These are phyloP conservation scores for Sinocyclocheilus anophthalmus DNA, from an alignment of 2,113 vertebrate species.

Conservation along the genomic window DNA sequence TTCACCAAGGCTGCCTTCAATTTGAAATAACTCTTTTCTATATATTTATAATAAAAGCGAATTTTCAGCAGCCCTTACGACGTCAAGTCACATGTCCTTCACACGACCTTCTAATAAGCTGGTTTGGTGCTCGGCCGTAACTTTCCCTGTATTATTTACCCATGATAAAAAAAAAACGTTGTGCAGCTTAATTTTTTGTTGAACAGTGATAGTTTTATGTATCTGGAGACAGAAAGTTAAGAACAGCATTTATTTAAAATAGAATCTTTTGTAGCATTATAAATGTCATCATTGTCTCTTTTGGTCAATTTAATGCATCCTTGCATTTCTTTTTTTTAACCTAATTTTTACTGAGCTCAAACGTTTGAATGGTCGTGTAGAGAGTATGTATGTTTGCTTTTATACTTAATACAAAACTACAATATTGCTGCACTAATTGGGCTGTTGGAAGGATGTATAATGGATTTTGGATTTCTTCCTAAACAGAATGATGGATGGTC, in stretches of 20 bases:
- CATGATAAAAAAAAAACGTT: neutral
- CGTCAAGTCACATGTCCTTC: neutral
- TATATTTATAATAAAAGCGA: too few relatives aligned
- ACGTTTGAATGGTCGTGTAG: neutral
- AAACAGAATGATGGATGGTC: neutral
- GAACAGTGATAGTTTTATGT: neutral
- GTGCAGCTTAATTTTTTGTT: neutral
- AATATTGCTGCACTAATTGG: neutral
- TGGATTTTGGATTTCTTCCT: constrained; percentile 6
- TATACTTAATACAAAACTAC: neutral
- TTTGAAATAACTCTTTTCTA: neutral
- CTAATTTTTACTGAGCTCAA: neutral
- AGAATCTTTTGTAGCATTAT: neutral
- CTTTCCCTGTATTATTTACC: too few relatives aligned
- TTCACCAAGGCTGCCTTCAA: neutral
- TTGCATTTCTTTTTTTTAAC: neutral
- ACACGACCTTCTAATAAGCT: neutral
- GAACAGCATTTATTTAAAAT: neutral
- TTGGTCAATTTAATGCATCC: neutral
- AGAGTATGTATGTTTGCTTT: neutral
- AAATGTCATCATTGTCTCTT: neutral
- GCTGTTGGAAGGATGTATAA: neutral
- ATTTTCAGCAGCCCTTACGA: too few relatives aligned
- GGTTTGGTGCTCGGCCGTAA: neutral
- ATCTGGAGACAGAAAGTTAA: neutral